These are phyloP conservation scores for Ceuthmochares aereus DNA, from an alignment of 2,113 vertebrate species.

Conservation along the genomic window DNA sequence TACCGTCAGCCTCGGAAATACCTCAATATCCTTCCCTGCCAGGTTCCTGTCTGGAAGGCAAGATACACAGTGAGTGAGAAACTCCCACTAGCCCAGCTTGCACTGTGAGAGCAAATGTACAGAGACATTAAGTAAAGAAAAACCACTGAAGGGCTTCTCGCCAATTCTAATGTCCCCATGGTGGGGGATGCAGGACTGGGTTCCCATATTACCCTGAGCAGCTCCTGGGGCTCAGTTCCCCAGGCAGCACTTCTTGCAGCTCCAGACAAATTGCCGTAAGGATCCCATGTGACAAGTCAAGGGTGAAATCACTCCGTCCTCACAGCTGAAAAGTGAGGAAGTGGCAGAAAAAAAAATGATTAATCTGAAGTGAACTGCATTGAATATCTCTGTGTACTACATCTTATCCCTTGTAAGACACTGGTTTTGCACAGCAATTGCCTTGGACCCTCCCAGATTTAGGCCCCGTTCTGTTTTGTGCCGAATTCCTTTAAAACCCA, in stretches of 20 bases:
- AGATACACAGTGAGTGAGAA: slow-evolving; percentile 89
- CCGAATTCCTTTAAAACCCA: background rate
- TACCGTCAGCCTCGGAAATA: slow-evolving; percentile 97
- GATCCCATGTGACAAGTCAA: background rate
- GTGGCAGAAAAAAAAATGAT: background rate
- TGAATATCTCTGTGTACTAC: background rate
- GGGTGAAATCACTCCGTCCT: background rate
- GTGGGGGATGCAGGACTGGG: background rate
- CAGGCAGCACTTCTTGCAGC: background rate
- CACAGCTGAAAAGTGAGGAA: background rate
- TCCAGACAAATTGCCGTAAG: background rate
- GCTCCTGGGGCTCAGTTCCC: background rate
- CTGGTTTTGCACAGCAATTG: background rate
- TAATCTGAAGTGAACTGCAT: background rate
- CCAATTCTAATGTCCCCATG: background rate
- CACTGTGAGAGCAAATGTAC: background rate
- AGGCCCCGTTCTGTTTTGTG: background rate
- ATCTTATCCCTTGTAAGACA: background rate
- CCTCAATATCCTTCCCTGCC: slow-evolving; percentile 94
- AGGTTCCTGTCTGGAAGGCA: slow-evolving; percentile 98
- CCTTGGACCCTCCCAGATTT: background rate
- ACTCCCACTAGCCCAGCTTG: background rate
- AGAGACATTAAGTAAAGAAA: background rate
- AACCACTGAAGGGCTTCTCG: background rate
- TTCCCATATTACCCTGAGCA: background rate